These are phyloP conservation scores for Alentia gelatinosa DNA, from an alignment of 2,888 invertebrate species.

Conservation along the genomic window DNA sequence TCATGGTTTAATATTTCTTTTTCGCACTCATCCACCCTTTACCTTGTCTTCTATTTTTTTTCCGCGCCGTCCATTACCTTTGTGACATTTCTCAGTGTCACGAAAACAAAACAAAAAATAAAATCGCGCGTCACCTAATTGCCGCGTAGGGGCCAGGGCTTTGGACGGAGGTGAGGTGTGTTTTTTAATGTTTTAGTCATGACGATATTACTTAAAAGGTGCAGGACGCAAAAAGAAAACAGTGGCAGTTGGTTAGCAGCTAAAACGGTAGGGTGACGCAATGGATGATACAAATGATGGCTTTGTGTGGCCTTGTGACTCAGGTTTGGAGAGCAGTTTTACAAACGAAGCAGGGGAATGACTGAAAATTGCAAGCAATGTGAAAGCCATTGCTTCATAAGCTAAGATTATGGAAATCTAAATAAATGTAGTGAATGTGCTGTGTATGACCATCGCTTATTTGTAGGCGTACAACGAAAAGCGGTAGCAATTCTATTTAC, in stretches of 20 bases:
- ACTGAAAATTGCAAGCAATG: no score
- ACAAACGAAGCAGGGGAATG: no score
- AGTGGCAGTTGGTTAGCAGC: neutral
- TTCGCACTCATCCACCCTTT: neutral
- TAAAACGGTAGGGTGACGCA: no score
- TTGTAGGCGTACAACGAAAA: no score
- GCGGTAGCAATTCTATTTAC: no score
- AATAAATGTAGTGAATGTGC: no score
- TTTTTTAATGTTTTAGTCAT: neutral
- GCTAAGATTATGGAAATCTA: no score
- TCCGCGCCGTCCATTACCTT: neutral
- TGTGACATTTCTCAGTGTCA: neutral
- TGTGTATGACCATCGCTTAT: no score
- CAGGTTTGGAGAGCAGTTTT: no score
- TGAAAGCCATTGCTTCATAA: no score
- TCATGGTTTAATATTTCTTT: neutral
- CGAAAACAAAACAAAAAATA: neutral
- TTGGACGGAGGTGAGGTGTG: neutral
- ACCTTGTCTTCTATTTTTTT: neutral
- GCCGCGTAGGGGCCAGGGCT: neutral
- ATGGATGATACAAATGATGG: no score
- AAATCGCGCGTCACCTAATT: neutral
- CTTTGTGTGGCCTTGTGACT: no score
- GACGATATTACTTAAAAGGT: neutral
- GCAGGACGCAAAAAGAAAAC: neutral